A percentile compares a stretch with the other conserved stretches of the same genome.
Conservation (phyloP, 2,113 vertebrate genomes). For the Cygnus atratus region DNA sequence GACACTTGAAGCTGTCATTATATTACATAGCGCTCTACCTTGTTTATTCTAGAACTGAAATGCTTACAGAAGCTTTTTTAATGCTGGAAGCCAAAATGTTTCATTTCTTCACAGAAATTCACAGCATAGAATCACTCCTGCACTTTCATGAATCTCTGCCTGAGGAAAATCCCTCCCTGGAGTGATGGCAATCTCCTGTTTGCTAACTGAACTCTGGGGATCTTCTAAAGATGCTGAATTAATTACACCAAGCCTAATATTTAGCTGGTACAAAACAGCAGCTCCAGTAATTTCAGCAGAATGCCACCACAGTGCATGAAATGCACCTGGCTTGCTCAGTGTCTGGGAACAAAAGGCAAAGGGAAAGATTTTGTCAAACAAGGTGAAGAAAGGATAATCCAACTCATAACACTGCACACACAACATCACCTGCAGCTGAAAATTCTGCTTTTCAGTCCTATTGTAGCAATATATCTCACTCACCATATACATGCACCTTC, state of each 20-base stretch:
- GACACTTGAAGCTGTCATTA: neutral
- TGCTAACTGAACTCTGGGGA: slow-evolving; percentile 38
- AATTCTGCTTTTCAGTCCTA: neutral
- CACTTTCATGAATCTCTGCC: slow-evolving; percentile 7
- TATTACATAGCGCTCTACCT: neutral
- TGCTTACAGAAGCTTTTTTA: slow-evolving; percentile 19
- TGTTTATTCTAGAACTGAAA: slow-evolving; percentile 30
- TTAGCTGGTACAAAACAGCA: slow-evolving; percentile 22
- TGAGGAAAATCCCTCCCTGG: slow-evolving; percentile 25
- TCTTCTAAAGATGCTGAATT: slow-evolving; percentile 35
- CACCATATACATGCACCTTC: neutral
- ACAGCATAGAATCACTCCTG: slow-evolving; percentile 11
- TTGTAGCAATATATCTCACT: neutral
- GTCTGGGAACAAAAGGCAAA: neutral
- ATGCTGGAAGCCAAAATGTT: neutral
- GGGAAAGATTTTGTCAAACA: neutral
- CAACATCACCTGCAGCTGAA: neutral
- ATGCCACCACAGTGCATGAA: neutral
- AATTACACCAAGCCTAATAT: slow-evolving; percentile 10
- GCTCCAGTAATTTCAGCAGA: neutral
- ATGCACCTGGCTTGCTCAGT: neutral
- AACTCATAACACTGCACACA: neutral
- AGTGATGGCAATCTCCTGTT: slow-evolving; percentile 47
- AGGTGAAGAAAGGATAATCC: neutral
- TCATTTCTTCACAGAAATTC: slow-evolving; percentile 19